phyloP scores from a whole-genome alignment of 2,888 invertebrate genomes.

The Scaptomyza flava region DNA sequence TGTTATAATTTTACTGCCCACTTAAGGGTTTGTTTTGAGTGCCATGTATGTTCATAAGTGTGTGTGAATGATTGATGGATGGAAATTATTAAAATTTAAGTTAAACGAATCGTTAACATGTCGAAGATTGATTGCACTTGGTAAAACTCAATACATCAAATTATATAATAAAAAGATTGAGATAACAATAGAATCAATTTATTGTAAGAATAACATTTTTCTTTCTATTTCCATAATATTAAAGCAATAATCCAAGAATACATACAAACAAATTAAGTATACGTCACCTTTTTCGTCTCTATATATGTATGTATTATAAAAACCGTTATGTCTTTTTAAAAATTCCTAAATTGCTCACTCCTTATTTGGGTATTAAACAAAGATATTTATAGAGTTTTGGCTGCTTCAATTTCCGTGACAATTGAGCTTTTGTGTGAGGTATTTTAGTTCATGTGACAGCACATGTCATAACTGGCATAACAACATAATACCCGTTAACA shows the following conservation, averaged over 20 bases:
- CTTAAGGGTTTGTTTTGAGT: constrained; percentile 39
- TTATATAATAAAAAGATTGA: too few relatives aligned
- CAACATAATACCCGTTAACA: constrained; percentile 72
- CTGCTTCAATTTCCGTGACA: constrained; percentile 66
- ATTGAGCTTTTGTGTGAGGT: constrained; percentile 31
- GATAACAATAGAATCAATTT: too few relatives aligned
- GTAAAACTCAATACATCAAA: too few relatives aligned
- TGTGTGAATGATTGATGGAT: constrained; percentile 24
- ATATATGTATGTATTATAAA: too few relatives aligned
- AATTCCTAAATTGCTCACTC: too few relatives aligned
- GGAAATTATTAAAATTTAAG: constrained; percentile 21
- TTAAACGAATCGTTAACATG: neutral
- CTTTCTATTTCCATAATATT: too few relatives aligned
- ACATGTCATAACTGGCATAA: constrained; percentile 68
- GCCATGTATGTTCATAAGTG: neutral
- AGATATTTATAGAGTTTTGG: constrained; percentile 30
- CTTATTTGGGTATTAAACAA: too few relatives aligned
- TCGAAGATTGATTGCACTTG: constrained; percentile 25
- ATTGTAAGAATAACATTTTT: too few relatives aligned
- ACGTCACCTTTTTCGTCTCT: too few relatives aligned
- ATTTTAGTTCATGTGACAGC: constrained; percentile 29
- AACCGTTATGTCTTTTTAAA: too few relatives aligned
- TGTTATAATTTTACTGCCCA: constrained; percentile 69
- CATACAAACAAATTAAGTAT: too few relatives aligned
- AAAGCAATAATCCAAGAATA: too few relatives aligned